phyloP scores from a whole-genome alignment of 1,140 invertebrate genomes.

The Pararge aegeria region DNA sequence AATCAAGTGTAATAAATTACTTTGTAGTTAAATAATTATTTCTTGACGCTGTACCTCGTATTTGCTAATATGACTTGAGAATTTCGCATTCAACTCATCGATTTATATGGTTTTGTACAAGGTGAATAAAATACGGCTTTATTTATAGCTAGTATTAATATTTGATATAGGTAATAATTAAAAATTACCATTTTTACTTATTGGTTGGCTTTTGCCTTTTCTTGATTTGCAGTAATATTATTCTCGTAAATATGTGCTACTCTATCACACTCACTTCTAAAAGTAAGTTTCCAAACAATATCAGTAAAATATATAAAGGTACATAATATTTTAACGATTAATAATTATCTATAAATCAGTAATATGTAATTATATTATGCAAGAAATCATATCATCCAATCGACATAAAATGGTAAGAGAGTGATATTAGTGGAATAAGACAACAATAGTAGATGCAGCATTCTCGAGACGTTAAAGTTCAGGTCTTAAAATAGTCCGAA shows the following conservation, averaged over 20 bases:
- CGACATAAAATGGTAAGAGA: not conserved
- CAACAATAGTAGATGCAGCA: constrained; percentile 25
- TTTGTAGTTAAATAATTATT: not conserved
- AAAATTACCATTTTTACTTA: no score
- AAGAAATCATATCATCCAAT: not conserved
- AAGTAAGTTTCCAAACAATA: no score
- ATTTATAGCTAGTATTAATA: no score
- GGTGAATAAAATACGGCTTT: not conserved
- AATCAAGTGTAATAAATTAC: not conserved
- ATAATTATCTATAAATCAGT: no score
- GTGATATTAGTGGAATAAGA: constrained; percentile 16
- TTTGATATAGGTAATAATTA: no score
- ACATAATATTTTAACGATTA: no score
- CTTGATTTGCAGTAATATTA: no score
- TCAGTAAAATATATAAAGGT: no score
- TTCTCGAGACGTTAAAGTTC: constrained; percentile 41
- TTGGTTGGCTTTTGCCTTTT: no score
- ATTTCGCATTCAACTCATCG: not conserved
- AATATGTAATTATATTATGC: not conserved
- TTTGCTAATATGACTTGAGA: not conserved
- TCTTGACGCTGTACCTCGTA: not conserved
- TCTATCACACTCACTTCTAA: no score
- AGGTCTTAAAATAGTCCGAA: constrained; percentile 43
- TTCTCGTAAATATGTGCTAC: no score
- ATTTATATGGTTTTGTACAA: not conserved